Conservation (phyloP, 2,888 invertebrate genomes). For the Homarus gammarus region DNA sequence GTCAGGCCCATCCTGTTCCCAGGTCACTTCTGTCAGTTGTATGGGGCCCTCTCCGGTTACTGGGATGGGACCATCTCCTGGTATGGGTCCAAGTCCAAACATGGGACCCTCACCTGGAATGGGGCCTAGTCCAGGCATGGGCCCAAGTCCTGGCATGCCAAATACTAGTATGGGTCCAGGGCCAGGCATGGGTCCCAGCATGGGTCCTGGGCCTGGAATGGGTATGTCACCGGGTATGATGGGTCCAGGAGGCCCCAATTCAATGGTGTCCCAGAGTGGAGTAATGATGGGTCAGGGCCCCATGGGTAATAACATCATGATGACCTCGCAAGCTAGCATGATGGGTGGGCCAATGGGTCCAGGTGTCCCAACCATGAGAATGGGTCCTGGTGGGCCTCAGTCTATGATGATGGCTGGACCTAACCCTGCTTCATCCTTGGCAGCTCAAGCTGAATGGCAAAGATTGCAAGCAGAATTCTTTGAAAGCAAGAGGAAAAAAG, state of each 20-base stretch:
- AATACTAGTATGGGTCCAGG: conserved; percentile 74
- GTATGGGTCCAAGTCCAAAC: conserved; percentile 77
- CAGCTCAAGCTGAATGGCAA: conserved; percentile 92
- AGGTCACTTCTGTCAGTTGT: conserved; percentile 74
- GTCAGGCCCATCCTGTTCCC: conserved; percentile 69
- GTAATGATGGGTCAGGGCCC: conserved; percentile 76
- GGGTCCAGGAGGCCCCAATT: conserved; percentile 78
- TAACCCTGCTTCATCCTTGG: conserved; percentile 78
- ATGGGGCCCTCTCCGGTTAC: conserved; percentile 74
- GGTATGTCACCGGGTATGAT: conserved; percentile 77
- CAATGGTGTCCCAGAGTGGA: conserved; percentile 76
- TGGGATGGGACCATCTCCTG: conserved; percentile 73
- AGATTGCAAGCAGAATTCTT: conserved; percentile 93
- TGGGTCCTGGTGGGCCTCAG: conserved; percentile 76
- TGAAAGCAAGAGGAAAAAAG: conserved; percentile 85
- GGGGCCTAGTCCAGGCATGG: conserved; percentile 76
- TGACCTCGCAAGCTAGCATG: conserved; percentile 71
- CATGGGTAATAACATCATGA: conserved; percentile 72
- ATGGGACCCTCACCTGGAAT: conserved; percentile 77
- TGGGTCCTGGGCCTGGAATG: conserved; percentile 76
- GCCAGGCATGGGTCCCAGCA: conserved; percentile 76
- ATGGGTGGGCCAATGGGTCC: conserved; percentile 76
- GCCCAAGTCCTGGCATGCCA: conserved; percentile 71
- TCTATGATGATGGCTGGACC: conserved; percentile 76
- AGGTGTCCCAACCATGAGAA: conserved; percentile 72